Percentiles rank a stretch among this genome's conserved stretches.
Conservation (phyloP, 2,113 vertebrate species). For the Actinemys pallida region DNA sequence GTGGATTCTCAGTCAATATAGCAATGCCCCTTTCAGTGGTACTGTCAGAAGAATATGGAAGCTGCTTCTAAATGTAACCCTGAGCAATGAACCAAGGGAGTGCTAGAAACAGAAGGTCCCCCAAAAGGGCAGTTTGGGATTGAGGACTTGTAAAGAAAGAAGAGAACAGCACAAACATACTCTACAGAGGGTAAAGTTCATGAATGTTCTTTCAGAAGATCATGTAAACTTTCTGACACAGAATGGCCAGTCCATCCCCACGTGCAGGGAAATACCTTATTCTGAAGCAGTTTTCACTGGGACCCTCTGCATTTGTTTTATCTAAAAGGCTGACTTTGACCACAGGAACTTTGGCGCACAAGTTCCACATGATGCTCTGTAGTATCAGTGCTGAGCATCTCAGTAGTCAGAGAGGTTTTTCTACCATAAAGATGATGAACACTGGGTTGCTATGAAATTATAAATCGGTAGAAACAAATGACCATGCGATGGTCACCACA, state of each 20-base stretch:
- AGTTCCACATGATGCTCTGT: background rate
- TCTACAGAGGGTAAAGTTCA: background rate
- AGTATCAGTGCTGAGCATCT: background rate
- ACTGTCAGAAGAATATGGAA: slow-evolving; percentile 29
- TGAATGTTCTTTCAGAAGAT: background rate
- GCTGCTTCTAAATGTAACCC: slow-evolving; percentile 51
- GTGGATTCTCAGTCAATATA: slow-evolving; percentile 44
- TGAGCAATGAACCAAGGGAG: slow-evolving; percentile 10
- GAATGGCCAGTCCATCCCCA: background rate
- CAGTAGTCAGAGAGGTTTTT: background rate
- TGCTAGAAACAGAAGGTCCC: background rate
- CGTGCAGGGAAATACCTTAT: background rate
- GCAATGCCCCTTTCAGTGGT: background rate
- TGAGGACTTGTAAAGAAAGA: slow-evolving; percentile 4
- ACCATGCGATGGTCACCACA: background rate
- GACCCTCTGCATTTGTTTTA: background rate
- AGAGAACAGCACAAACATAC: background rate
- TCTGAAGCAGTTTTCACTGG: background rate
- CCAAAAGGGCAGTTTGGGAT: background rate
- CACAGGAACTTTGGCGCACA: background rate
- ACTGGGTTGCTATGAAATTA: background rate
- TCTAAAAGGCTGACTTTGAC: background rate
- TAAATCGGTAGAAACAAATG: background rate
- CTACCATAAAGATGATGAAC: background rate
- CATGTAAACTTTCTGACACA: background rate